These are phyloP conservation scores for Semotilus atromaculatus DNA, from an alignment of 2,797 vertebrate genomes.

Conservation along the genomic window DNA sequence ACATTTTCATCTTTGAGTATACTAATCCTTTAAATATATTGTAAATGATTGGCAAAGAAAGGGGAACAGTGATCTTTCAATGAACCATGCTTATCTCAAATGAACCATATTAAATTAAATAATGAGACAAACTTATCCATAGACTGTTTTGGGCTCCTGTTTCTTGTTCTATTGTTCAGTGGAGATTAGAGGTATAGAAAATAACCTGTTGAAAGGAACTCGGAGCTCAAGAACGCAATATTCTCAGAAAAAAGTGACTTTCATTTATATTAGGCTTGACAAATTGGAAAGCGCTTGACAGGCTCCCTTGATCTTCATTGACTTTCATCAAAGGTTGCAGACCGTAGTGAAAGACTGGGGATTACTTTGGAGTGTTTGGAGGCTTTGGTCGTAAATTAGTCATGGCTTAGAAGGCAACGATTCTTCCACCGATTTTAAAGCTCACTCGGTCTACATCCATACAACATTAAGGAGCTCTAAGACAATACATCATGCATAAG, in stretches of 20 bases:
- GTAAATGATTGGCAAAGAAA: neutral
- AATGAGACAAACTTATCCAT: conserved; percentile 20
- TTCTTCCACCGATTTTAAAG: conserved; percentile 66
- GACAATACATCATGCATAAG: conserved; percentile 33
- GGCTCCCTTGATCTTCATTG: conserved; percentile 81
- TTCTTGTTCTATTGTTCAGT: conserved; percentile 57
- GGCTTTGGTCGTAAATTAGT: conserved; percentile 80
- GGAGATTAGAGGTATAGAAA: conserved; percentile 59
- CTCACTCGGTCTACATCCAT: conserved; percentile 34
- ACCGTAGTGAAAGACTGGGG: conserved; percentile 76
- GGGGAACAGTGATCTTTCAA: neutral
- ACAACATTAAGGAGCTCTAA: conserved; percentile 32
- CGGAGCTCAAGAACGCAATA: conserved; percentile 61
- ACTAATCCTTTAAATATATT: neutral
- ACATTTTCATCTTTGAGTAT: neutral
- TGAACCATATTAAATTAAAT: conserved; percentile 28
- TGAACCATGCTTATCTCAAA: neutral
- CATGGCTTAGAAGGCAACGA: conserved; percentile 74
- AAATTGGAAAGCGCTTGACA: conserved; percentile 81
- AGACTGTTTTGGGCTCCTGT: conserved; percentile 12
- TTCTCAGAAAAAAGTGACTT: conserved; percentile 76
- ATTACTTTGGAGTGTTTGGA: conserved; percentile 80
- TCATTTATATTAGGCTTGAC: conserved; percentile 77
- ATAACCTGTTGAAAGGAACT: conserved; percentile 67
- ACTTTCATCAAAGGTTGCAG: conserved; percentile 81